phyloP scores from a whole-genome alignment of 2,113 vertebrate species.

The Stigmatopora nigra region DNA sequence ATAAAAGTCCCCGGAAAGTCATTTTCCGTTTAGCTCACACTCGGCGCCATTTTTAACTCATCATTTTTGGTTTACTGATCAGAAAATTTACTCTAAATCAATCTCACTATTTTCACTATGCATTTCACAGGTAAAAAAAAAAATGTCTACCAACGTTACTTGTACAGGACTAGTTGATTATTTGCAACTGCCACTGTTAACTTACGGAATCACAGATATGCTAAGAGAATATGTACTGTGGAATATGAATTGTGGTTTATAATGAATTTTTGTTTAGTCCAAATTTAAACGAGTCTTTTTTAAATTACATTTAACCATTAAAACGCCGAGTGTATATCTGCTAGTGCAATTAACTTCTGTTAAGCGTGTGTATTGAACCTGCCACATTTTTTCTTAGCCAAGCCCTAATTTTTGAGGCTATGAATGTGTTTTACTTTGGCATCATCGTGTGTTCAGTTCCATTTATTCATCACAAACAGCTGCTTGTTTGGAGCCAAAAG shows the following conservation, averaged over 20 bases:
- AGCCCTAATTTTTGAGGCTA: constrained; percentile 4
- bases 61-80: background rate
- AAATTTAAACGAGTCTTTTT: background rate
- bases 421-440: constrained; percentile 29
- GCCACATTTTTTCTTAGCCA: background rate
- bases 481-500: too few relatives aligned
- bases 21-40: background rate
- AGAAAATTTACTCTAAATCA: background rate
- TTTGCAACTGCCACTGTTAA: constrained; percentile 1
- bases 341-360: background rate
- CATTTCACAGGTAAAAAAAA: background rate
- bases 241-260: background rate
- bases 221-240: background rate
- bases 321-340: background rate
- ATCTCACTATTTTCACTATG: background rate
- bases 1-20: background rate
- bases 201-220: background rate
- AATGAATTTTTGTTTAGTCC: background rate
- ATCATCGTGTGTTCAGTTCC: too few relatives aligned
- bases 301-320: background rate
- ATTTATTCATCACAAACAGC: too few relatives aligned
- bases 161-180: background rate
- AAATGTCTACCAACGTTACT: background rate
- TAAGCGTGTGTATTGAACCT: background rate
- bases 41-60: background rate